Evolutionary conservation across 1,140 invertebrate species (phyloP).

Genomic region (Dendroctonus ponderosae): DNA sequence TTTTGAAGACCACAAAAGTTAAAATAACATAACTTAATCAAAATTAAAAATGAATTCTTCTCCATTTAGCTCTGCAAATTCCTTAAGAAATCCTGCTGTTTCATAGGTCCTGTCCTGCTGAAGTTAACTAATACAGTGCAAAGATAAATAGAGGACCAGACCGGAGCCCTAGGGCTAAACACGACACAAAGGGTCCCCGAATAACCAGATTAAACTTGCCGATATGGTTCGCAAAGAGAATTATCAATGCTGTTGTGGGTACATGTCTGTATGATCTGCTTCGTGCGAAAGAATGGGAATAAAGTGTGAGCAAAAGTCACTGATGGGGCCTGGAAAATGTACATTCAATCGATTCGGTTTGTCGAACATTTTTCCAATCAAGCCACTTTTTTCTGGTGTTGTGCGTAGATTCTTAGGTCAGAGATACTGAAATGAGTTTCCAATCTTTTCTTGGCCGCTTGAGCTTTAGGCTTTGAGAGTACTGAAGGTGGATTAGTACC

Average conservation of each 20-base stretch:
- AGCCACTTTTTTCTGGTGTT: too few relatives aligned
- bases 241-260: slow-evolving; percentile 15
- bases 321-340: not conserved
- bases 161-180: slow-evolving; percentile 7
- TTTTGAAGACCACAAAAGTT: too few relatives aligned
- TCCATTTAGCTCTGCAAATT: too few relatives aligned
- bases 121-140: slow-evolving; percentile 22
- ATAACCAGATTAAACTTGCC: slow-evolving; percentile 21
- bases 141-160: slow-evolving; percentile 25
- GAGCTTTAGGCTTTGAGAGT: too few relatives aligned
- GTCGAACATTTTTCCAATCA: too few relatives aligned
- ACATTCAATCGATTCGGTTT: too few relatives aligned
- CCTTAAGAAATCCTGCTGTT: slow-evolving; percentile 2
- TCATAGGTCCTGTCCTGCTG: not conserved
- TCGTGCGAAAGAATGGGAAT: not conserved
- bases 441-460: too few relatives aligned
- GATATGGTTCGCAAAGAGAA: slow-evolving; percentile 18
- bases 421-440: too few relatives aligned
- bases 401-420: too few relatives aligned
- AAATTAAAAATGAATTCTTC: too few relatives aligned
- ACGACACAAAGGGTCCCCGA: slow-evolving; percentile 17
- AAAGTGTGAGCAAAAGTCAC: not conserved
- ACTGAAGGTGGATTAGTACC: too few relatives aligned
- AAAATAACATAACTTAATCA: too few relatives aligned
- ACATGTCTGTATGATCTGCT: not conserved